Conservation (phyloP, 2,797 vertebrate species). For the Neopelma chrysocephalum region DNA sequence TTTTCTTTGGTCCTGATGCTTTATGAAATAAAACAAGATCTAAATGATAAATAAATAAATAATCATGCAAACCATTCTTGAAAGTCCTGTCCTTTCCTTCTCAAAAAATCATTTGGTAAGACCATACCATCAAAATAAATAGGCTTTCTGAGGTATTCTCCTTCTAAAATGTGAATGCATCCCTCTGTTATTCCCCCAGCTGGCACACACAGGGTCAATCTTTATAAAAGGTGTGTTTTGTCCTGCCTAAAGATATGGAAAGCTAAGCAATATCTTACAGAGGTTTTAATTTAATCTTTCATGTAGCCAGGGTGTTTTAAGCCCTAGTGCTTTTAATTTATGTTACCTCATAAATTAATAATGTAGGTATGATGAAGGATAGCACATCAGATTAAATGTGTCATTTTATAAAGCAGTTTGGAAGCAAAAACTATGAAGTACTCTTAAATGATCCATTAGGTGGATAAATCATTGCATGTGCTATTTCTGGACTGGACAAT, state of each 20-base stretch:
- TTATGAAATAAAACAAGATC: not conserved
- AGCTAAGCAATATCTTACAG: not conserved
- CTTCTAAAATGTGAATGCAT: not conserved
- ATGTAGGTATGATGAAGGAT: constrained; percentile 24
- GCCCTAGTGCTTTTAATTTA: constrained; percentile 67
- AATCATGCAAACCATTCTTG: not conserved
- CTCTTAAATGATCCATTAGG: constrained; percentile 32
- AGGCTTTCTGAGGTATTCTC: not conserved
- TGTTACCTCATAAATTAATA: constrained; percentile 64
- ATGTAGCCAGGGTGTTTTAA: constrained; percentile 36
- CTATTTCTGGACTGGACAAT: constrained; percentile 52
- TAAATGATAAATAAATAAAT: not conserved
- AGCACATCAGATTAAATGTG: constrained; percentile 49
- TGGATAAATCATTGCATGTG: constrained; percentile 16
- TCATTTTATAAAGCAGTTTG: constrained; percentile 26
- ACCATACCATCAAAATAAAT: not conserved
- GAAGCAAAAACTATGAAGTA: constrained; percentile 13
- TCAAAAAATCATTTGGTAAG: not conserved
- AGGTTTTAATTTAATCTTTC: constrained; percentile 22
- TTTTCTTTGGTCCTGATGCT: not conserved
- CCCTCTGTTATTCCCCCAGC: not conserved
- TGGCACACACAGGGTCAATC: not conserved
- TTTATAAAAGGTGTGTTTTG: not conserved
- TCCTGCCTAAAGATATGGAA: not conserved
- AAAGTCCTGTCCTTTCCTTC: not conserved